These are phyloP conservation scores for Serilophus lunatus DNA, from an alignment of 2,113 vertebrate species.

Conservation along the genomic window DNA sequence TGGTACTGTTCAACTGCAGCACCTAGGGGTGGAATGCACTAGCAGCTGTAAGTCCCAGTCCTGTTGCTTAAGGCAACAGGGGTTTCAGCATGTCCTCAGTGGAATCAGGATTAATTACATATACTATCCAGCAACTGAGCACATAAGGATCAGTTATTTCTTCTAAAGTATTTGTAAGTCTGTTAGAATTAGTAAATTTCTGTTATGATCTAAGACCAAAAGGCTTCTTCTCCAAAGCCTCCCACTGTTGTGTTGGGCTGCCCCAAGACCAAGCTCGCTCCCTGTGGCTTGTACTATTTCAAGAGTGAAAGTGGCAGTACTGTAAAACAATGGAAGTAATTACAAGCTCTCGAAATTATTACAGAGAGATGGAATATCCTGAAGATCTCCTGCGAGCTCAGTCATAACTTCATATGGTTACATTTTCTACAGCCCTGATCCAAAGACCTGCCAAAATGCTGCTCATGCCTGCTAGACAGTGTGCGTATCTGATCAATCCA, in stretches of 20 bases:
- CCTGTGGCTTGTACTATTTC: neutral
- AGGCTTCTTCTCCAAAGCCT: neutral
- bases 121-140: neutral
- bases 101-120: neutral
- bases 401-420: neutral
- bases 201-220: neutral
- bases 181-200: neutral
- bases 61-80: neutral
- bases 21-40: neutral
- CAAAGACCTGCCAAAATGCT: conserved; percentile 27
- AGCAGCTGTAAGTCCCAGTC: neutral
- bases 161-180: neutral
- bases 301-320: neutral
- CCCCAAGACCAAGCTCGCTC: neutral
- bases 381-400: neutral
- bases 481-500: neutral
- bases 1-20: neutral
- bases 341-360: neutral
- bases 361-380: neutral
- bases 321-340: neutral
- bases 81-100: neutral
- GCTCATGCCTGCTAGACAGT: neutral
- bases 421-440: neutral
- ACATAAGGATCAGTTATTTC: neutral
- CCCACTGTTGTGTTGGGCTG: neutral